phyloP scores from a whole-genome alignment of 2,113 vertebrate species.

The Nothoprocta perdicaria region DNA sequence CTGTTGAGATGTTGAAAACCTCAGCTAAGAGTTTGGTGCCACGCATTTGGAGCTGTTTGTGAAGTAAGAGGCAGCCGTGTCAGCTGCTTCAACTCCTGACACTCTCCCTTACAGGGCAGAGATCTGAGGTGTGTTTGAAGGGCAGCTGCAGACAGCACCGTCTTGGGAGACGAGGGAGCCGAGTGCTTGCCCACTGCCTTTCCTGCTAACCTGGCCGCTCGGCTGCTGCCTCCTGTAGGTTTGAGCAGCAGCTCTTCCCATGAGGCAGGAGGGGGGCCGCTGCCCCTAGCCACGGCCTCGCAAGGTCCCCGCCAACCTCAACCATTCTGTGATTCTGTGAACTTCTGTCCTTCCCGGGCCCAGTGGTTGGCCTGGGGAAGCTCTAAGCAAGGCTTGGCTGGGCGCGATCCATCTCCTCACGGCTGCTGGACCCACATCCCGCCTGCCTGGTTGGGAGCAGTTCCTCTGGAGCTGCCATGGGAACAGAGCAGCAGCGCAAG shows the following conservation, averaged over 20 bases:
- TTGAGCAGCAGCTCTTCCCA: neutral
- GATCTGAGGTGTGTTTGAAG: neutral
- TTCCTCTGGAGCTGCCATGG: neutral
- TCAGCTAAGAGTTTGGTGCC: neutral
- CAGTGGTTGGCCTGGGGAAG: too few species aligned
- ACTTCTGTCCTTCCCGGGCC: rapidly evolving
- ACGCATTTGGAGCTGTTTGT: rapidly evolving
- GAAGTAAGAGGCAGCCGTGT: neutral
- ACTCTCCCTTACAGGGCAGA: neutral
- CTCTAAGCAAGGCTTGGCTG: neutral
- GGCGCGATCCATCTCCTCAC: neutral
- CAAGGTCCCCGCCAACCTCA: too few species aligned
- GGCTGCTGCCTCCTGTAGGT: rapidly evolving
- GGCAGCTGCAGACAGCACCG: rapidly evolving
- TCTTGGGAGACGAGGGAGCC: neutral
- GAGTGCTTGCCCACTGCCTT: rapidly evolving
- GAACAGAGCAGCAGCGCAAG: neutral
- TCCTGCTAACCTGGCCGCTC: neutral
- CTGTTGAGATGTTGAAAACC: neutral
- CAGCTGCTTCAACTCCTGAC: neutral
- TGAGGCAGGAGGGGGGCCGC: rapidly evolving
- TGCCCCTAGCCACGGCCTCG: rapidly evolving
- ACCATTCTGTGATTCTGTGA: too few species aligned
- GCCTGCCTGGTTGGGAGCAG: neutral
- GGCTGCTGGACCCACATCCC: neutral